A percentile compares a stretch with the other conserved stretches of the same genome.
phyloP scores from a whole-genome alignment of 2,113 vertebrate genomes.

The Poecile atricapillus region DNA sequence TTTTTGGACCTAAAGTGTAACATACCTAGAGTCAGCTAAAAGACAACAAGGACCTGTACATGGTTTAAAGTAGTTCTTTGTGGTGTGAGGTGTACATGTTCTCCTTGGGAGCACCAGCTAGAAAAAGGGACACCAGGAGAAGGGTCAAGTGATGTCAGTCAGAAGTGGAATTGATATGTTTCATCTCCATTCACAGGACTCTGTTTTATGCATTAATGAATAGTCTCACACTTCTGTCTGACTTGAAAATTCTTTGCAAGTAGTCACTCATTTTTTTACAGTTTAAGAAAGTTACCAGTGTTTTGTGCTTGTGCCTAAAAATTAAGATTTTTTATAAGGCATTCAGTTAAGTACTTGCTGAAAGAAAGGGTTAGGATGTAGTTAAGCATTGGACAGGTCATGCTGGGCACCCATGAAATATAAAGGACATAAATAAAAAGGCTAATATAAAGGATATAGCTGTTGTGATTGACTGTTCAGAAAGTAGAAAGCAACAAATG shows the following conservation, averaged over 20 bases:
- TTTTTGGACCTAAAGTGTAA: neutral
- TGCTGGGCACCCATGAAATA: neutral
- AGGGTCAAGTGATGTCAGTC: neutral
- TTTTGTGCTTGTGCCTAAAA: neutral
- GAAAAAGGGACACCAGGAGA: neutral
- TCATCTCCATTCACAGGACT: neutral
- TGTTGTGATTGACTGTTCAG: neutral
- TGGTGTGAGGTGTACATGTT: rapidly evolving
- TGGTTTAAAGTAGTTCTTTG: rapidly evolving
- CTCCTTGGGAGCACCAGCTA: neutral
- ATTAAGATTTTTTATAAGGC: neutral
- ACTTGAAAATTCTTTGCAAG: neutral
- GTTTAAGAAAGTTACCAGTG: neutral
- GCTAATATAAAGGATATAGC: neutral
- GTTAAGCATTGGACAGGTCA: neutral
- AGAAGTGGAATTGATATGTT: neutral
- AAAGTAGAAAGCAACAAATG: neutral
- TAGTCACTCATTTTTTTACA: neutral
- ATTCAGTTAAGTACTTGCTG: neutral
- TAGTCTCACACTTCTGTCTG: neutral
- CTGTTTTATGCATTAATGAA: neutral
- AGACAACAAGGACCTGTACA: neutral
- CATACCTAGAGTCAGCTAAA: too few relatives aligned
- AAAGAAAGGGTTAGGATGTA: neutral
- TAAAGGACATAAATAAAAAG: neutral